phyloP scores from a whole-genome alignment of 2,888 invertebrate genomes.

The Himalopsyche tibetana region DNA sequence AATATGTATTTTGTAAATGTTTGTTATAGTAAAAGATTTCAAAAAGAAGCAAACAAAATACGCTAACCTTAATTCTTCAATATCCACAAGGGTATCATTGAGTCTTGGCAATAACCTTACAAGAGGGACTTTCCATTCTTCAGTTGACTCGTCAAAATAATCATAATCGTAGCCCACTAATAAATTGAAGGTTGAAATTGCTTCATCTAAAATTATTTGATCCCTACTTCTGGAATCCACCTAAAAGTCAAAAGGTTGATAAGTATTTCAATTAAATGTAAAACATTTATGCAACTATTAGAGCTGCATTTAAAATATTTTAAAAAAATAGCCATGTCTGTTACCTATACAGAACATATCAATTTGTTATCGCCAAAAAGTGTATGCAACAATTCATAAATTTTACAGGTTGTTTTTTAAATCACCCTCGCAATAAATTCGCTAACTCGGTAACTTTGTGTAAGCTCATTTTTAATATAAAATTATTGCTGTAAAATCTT shows the following conservation, averaged over 20 bases:
- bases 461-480: too few species aligned
- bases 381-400: too few species aligned
- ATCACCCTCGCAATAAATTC: too few species aligned
- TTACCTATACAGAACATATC: too few species aligned
- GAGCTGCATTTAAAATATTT: too few species aligned
- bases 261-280: background rate
- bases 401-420: too few species aligned
- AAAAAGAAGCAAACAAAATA: background rate
- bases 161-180: constrained; percentile 66
- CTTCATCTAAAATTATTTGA: constrained; percentile 69
- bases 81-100: constrained; percentile 26
- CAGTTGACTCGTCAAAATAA: constrained; percentile 65
- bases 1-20: too few species aligned
- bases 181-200: constrained; percentile 67
- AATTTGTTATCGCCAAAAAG: too few species aligned
- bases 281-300: background rate
- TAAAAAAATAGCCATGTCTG: too few species aligned
- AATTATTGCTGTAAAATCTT: too few species aligned
- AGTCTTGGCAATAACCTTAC: background rate
- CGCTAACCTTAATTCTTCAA: constrained; percentile 49
- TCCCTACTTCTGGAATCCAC: constrained; percentile 69
- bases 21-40: too few species aligned
- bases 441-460: too few species aligned
- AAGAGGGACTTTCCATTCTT: constrained; percentile 56
- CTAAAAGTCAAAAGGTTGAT: constrained; percentile 56